Evolutionary conservation across 2,113 vertebrate species (phyloP).

Genomic region (Dascyllus trimaculatus): DNA sequence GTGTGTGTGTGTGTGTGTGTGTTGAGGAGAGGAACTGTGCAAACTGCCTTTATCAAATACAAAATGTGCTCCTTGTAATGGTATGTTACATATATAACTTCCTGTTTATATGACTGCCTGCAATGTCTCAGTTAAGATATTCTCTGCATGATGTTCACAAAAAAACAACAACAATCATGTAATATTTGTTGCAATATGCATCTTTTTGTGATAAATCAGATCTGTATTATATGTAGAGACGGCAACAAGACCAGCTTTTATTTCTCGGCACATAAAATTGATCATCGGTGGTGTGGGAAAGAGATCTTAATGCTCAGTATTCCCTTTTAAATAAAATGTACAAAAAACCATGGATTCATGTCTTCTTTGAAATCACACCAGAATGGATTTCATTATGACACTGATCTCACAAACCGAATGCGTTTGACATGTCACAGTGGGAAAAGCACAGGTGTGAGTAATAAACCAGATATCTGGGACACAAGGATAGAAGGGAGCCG

Average conservation of each 20-base stretch:
- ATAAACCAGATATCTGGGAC: no score
- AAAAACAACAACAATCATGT: constrained; percentile 13
- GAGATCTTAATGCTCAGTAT: constrained; percentile 45
- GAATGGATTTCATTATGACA: no score
- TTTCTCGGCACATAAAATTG: constrained; percentile 47
- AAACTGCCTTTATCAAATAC: constrained; percentile 48
- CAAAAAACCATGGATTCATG: not conserved
- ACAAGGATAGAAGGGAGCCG: no score
- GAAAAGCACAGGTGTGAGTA: no score
- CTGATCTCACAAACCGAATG: no score
- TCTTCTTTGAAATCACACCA: not conserved
- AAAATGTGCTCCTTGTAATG: constrained; percentile 16
- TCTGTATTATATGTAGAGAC: constrained; percentile 17
- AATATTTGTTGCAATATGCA: constrained; percentile 31
- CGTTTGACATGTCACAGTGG: no score
- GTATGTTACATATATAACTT: constrained; percentile 32
- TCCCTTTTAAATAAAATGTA: constrained; percentile 63
- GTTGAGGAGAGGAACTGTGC: not conserved
- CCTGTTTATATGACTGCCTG: constrained; percentile 8
- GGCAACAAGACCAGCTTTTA: constrained; percentile 17
- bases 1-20: not conserved
- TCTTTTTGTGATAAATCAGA: constrained; percentile 31
- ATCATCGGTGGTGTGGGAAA: constrained; percentile 34
- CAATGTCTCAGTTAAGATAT: not conserved
- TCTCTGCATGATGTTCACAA: constrained; percentile 40